Conservation (phyloP, 1,140 invertebrate genomes). For the Condylostylus longicornis region DNA sequence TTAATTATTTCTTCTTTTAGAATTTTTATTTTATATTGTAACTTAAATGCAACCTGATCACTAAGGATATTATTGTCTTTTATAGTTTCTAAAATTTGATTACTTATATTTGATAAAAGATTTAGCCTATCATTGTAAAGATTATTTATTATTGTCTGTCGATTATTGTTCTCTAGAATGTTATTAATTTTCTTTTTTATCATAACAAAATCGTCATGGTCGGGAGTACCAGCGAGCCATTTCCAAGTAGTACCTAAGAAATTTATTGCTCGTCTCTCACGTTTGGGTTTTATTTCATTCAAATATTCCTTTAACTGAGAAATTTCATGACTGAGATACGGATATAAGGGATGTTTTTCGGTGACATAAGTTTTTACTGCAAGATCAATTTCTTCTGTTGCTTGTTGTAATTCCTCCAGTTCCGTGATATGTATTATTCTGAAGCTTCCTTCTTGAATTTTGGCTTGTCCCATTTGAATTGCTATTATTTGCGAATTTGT, state of each 20-base stretch:
- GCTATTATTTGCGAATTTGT: too few species aligned
- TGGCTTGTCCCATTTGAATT: too few species aligned
- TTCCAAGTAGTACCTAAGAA: slow-evolving; percentile 4
- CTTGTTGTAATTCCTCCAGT: slow-evolving; percentile 3
- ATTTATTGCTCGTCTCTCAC: slow-evolving; percentile 2
- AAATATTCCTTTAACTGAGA: too few species aligned
- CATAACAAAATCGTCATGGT: slow-evolving; percentile 5
- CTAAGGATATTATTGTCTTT: too few species aligned
- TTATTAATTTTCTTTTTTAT: slow-evolving; percentile 5
- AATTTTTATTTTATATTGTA: too few species aligned
- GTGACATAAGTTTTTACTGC: background rate
- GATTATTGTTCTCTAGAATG: slow-evolving; percentile 8
- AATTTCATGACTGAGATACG: background rate
- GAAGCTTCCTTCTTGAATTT: too few species aligned
- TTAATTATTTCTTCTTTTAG: too few species aligned
- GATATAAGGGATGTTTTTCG: background rate
- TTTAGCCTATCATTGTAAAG: slow-evolving; percentile 2
- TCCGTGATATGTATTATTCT: too few species aligned
- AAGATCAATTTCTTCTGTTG: slow-evolving; percentile 3
- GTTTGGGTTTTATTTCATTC: background rate
- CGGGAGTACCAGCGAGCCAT: slow-evolving; percentile 7
- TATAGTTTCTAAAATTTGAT: too few species aligned
- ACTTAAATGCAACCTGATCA: too few species aligned
- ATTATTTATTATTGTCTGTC: slow-evolving; percentile 7
- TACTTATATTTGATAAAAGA: too few species aligned